Base-by-base conservation (phyloP, 2,888 invertebrate genomes). In the Pseudoips prasinana region DNA sequence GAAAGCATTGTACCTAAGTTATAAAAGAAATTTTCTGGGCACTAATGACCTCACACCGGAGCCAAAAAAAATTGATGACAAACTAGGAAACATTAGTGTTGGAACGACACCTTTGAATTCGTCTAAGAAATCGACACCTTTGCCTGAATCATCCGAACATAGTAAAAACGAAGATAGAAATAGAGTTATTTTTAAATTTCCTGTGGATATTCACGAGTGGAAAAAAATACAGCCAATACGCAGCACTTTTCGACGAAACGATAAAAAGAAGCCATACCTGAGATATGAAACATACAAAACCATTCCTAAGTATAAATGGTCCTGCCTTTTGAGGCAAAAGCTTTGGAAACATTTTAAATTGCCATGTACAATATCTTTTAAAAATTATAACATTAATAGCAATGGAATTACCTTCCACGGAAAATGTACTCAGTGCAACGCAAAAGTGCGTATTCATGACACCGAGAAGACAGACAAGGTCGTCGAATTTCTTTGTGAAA, bases 191-290 rank as follows among this genome's bases (percentile, higher is more conserved):
- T 35, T 35, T 26, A 35, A 35, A 35, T 35, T 35, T 35, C 35
- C 35, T 26, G 35, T 36, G 27, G 36, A 36, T 36, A 36, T 36
- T 36, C 31, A 36, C 31, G 36, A 36, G 31, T 36, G 36, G 36
- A 36, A 36, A 36, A 36, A 36, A 36, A 37, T 37, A 37, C 37
- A 37, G 37, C 37, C 37, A 25, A 37, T 37, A 37, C 28, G 32
- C 37, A 32, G 31, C 37, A 37, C 37, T 32, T 37, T 37, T 37
- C 37, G 37, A 37, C 37, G 37, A 37, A 37, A 37, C 32, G 37
- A 37, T 32, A 32, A 37, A 36, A 31, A 36, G 31, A 36, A 36
- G 31, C 36, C 36, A 31, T 36, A 24, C 36, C 22, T 36, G 20
- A 31, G 36, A 31, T 36, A 36, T 31, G 22, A 36, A 36, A 36